Conservation (phyloP, 2,888 invertebrate species). For the Watsonalla binaria region DNA sequence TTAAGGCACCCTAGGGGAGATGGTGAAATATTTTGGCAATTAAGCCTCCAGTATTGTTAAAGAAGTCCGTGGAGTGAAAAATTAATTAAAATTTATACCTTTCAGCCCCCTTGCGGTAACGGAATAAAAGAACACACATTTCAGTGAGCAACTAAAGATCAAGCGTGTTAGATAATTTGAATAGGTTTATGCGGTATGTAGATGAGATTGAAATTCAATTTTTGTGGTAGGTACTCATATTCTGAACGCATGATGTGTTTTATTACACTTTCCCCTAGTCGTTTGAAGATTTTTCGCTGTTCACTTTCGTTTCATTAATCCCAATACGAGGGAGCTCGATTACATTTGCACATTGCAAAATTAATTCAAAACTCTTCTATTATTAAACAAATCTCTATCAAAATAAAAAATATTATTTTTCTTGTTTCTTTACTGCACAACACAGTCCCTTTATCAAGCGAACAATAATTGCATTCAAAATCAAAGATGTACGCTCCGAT, state of each 20-base stretch:
- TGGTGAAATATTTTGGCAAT: constrained; percentile 67
- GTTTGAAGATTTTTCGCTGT: constrained; percentile 5
- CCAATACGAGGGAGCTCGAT: not conserved
- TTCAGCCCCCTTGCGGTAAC: constrained; percentile 52
- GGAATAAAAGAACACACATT: constrained; percentile 63
- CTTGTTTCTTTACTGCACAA: constrained; percentile 27
- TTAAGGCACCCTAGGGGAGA: constrained; percentile 49
- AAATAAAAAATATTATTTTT: constrained; percentile 12
- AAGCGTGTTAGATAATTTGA: constrained; percentile 65
- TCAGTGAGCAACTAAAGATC: constrained; percentile 72
- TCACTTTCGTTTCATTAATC: not conserved
- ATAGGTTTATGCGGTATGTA: constrained; percentile 55
- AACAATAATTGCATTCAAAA: constrained; percentile 77
- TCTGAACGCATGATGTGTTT: not conserved
- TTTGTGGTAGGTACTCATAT: constrained; percentile 17
- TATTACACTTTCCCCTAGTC: not conserved
- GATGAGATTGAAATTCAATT: constrained; percentile 41
- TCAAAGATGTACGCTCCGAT: constrained; percentile 69
- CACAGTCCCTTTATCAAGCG: constrained; percentile 58
- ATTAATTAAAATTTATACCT: constrained; percentile 74
- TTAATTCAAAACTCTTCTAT: too few relatives aligned
- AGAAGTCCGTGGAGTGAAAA: constrained; percentile 68
- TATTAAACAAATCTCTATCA: not conserved
- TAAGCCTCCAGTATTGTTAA: constrained; percentile 58
- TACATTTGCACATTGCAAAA: not conserved